These are phyloP conservation scores for Trachelus iudaicus DNA, from an alignment of 2,888 invertebrate genomes.

Conservation along the genomic window DNA sequence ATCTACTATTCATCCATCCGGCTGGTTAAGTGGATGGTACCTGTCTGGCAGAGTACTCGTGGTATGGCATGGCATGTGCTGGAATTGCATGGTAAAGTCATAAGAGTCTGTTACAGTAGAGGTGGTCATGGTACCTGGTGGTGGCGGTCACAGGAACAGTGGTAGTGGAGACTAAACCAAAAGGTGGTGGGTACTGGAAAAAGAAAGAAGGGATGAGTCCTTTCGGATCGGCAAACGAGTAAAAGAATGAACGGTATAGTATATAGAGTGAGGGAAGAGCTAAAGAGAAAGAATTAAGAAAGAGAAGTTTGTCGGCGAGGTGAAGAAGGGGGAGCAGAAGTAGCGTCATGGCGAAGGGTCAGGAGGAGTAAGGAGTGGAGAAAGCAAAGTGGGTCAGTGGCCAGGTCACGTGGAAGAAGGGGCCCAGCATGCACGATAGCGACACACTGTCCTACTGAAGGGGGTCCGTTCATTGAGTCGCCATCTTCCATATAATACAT, in stretches of 20 bases:
- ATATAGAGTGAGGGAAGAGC: constrained; percentile 12
- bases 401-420: constrained; percentile 59
- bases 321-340: neutral
- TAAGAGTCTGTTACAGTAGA: constrained; percentile 47
- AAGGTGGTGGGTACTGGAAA: neutral
- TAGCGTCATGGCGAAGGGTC: neutral
- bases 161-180: neutral
- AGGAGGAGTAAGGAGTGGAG: constrained; percentile 44
- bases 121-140: constrained; percentile 33
- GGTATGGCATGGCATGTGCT: constrained; percentile 55
- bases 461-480: neutral
- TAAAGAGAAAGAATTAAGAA: constrained; percentile 6
- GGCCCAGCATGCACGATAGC: constrained; percentile 60
- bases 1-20: constrained; percentile 58
- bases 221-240: constrained; percentile 5
- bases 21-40: constrained; percentile 63
- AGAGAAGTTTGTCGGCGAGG: neutral
- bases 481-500: neutral
- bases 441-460: constrained; percentile 65
- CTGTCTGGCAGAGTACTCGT: constrained; percentile 58
- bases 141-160: constrained; percentile 12
- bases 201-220: neutral
- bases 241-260: constrained; percentile 7
- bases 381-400: constrained; percentile 64
- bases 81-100: constrained; percentile 59